phyloP scores from a whole-genome alignment of 2,888 invertebrate genomes.

The Dendrolimus houi region DNA sequence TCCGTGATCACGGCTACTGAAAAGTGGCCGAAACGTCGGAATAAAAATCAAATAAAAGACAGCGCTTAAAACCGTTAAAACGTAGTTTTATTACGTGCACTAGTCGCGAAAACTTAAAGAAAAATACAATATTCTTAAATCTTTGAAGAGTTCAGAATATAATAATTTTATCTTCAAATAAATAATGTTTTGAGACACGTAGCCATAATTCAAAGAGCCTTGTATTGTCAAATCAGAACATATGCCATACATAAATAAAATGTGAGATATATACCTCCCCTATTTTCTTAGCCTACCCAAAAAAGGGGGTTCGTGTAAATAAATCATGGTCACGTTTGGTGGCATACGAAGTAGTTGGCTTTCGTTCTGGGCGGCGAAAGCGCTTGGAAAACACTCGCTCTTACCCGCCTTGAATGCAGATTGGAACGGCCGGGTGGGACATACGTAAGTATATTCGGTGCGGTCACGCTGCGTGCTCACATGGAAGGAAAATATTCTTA shows the following conservation, averaged over 20 bases:
- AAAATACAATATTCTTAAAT: no score
- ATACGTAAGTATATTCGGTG: conserved; percentile 16
- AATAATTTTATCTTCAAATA: no score
- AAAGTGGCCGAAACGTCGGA: no score
- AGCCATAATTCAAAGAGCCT: neutral
- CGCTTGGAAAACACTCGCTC: conserved; percentile 60
- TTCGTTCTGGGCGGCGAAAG: conserved; percentile 37
- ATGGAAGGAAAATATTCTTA: no score
- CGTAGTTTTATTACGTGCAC: no score
- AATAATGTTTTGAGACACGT: neutral
- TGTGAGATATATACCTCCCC: neutral
- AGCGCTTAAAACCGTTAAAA: no score
- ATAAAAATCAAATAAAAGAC: no score
- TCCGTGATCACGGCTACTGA: no score
- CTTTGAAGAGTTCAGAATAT: no score
- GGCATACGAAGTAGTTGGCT: conserved; percentile 39
- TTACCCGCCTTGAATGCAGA: conserved; percentile 48
- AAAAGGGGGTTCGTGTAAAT: conserved; percentile 26
- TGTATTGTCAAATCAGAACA: neutral
- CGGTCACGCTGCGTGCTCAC: neutral
- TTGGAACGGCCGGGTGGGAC: conserved; percentile 14
- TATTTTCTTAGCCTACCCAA: neutral
- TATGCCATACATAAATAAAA: neutral
- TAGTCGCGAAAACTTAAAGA: no score
- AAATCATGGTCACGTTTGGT: conserved; percentile 43